Percentiles rank a stretch among this genome's conserved stretches.
Conservation (phyloP, 2,797 vertebrate species). For the Babyrousa celebensis region DNA sequence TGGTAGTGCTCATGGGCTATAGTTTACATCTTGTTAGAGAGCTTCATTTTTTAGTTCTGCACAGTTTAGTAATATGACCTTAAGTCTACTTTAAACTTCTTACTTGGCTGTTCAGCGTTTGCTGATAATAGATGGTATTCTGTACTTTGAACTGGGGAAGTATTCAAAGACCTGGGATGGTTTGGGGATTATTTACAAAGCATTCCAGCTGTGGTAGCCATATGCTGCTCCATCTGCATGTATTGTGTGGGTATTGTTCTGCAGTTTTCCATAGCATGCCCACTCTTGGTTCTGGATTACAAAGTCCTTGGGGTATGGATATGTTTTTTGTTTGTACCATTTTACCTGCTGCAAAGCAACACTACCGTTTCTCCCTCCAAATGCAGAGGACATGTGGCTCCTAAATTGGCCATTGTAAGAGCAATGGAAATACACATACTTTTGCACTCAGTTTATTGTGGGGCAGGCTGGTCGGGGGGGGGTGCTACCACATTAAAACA, state of each 20-base stretch:
- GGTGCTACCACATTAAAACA: slow-evolving; percentile 23
- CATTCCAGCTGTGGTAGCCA: slow-evolving; percentile 76
- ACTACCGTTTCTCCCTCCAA: slow-evolving; percentile 12
- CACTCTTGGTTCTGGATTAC: slow-evolving; percentile 73
- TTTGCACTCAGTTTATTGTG: slow-evolving; percentile 50
- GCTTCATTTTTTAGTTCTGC: slow-evolving; percentile 39
- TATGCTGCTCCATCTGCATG: slow-evolving; percentile 72
- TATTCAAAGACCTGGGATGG: slow-evolving; percentile 87
- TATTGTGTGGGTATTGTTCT: slow-evolving; percentile 77
- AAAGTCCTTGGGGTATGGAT: slow-evolving; percentile 63
- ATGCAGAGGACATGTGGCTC: neutral
- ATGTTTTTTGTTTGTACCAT: slow-evolving; percentile 36
- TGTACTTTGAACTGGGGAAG: slow-evolving; percentile 85
- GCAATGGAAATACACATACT: slow-evolving; percentile 51
- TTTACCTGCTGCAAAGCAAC: slow-evolving; percentile 64
- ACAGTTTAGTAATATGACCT: slow-evolving; percentile 65
- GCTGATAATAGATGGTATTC: slow-evolving; percentile 85
- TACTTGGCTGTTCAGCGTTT: slow-evolving; percentile 81
- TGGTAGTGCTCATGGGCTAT: neutral
- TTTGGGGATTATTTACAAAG: slow-evolving; percentile 85
- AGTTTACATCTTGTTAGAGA: slow-evolving; percentile 18
- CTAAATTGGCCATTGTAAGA: slow-evolving; percentile 55
- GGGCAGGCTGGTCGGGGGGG: neutral
- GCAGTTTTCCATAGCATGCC: slow-evolving; percentile 54
- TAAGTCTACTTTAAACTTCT: slow-evolving; percentile 63